Base-by-base conservation (phyloP, 2,113 vertebrate genomes). In the Struthio camelus region DNA sequence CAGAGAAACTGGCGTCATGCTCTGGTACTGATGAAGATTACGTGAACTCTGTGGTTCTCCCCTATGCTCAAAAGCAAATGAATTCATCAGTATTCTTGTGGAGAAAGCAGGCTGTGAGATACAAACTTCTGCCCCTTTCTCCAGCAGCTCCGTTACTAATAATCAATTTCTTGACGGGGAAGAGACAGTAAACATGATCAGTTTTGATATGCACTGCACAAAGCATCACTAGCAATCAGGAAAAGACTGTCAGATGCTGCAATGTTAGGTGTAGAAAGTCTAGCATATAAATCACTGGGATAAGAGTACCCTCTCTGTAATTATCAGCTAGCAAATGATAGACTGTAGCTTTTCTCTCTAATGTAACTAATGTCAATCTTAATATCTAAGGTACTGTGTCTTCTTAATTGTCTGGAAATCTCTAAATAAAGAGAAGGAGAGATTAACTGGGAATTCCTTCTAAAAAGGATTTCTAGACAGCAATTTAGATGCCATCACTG, bases 331-430 rank as follows among this genome's bases (percentile, higher is more conserved):
- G 77, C 89, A 89, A 92, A 72, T 64, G 79, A 93, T 0, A 90
- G 86, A 53, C 19, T 86, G 87, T 58, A 94, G 84, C 58, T 86
- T 77, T 78, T 90, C 81, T 84, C 71, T 82, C 69, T 58, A 81
- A 82, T 58, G 79, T 53, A 92, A 51, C 51, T 81, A 50, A 18
- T 32, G 86, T 53, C 92, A 94, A 67, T 86, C 79, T 81, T 10
- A 24, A 17, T 27, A 56, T 14, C 71, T 44, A 23, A 86, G 67
- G 79, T 30, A 83, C 66, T 64, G 27, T 34, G 36, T 54, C 82
- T 61, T 90, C 90, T 80, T 89, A 90, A 96, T 67, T 79, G 89
- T 58, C 58, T 94, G 67, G 69, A 90, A 92, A 72, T 36, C 69
- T 75, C 94, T 71, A 76, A 44, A 87, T 59, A 81, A 90, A 97